phyloP scores from a whole-genome alignment of 1,140 invertebrate species.

The Harlomillsia oculata region DNA sequence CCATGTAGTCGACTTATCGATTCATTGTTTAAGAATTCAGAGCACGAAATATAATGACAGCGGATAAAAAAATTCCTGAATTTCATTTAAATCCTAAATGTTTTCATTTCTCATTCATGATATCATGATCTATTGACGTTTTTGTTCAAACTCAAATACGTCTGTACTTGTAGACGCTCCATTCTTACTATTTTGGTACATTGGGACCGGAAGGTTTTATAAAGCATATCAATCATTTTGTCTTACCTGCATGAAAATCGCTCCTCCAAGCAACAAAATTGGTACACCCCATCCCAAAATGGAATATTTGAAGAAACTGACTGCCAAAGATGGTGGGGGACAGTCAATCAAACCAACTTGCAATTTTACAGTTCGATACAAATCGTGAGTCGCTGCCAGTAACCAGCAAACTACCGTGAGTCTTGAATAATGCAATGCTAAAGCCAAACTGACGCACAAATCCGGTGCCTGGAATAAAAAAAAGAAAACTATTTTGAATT shows the following conservation, averaged over 20 bases:
- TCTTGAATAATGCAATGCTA: constrained; percentile 52
- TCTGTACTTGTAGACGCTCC: no score
- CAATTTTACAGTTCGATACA: constrained; percentile 34
- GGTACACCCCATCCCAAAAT: constrained; percentile 30
- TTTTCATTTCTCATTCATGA: no score
- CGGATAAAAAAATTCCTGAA: no score
- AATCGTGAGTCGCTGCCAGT: constrained; percentile 51
- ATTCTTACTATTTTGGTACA: no score
- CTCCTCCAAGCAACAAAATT: constrained; percentile 11
- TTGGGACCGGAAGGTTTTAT: no score
- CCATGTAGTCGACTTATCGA: no score
- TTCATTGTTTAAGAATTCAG: no score
- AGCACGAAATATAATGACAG: no score
- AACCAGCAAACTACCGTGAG: constrained; percentile 54
- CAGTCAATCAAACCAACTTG: constrained; percentile 27
- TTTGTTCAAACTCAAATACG: no score
- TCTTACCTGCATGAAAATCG: constrained; percentile 30
- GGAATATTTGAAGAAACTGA: constrained; percentile 30
- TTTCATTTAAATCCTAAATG: no score
- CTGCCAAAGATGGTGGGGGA: constrained; percentile 26
- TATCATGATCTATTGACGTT: no score
- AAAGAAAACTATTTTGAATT: constrained; percentile 21
- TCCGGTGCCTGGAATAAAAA: constrained; percentile 49
- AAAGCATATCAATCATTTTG: no score
- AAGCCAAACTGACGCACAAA: constrained; percentile 51